Evolutionary conservation across 2,888 invertebrate genomes (phyloP).

Genomic region (Rhagium mordax): DNA sequence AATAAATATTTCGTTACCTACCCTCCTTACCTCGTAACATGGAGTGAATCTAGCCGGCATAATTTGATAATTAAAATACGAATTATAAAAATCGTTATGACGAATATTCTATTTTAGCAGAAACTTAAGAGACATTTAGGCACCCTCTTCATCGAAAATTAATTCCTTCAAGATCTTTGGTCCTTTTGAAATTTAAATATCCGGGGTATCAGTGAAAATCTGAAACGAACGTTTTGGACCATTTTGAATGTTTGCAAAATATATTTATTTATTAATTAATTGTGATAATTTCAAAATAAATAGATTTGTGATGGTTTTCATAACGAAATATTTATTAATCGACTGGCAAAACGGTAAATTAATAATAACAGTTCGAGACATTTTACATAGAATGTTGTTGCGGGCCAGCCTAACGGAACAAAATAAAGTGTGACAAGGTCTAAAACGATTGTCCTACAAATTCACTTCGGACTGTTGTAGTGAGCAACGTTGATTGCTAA

Average conservation of each 20-base stretch:
- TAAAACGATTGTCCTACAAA: constrained; percentile 30
- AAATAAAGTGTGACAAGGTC: constrained; percentile 33
- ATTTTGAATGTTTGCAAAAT: not conserved
- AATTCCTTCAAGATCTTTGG: too few species aligned
- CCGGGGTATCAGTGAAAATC: too few species aligned
- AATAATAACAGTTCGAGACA: constrained; percentile 24
- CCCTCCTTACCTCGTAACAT: too few species aligned
- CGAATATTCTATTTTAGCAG: too few species aligned
- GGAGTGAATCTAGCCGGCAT: too few species aligned
- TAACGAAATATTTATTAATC: constrained; percentile 11
- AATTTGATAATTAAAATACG: too few species aligned
- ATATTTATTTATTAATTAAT: not conserved
- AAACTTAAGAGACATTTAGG: too few species aligned
- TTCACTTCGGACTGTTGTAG: constrained; percentile 17
- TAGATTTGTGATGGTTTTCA: constrained; percentile 6
- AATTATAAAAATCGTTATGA: too few species aligned
- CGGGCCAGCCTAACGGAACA: constrained; percentile 29
- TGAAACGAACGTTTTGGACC: too few species aligned
- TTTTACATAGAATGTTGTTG: constrained; percentile 26
- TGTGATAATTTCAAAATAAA: constrained; percentile 13
- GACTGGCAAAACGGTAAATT: constrained; percentile 40
- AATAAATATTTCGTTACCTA: not conserved
- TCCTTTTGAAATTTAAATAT: too few species aligned
- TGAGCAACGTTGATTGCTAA: not conserved
- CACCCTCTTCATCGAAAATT: too few species aligned